Evolutionary conservation across 2,888 invertebrate species (phyloP), one percentile per base, ranked within the genome.

Genomic region (Eupeodes latifasciatus): DNA sequence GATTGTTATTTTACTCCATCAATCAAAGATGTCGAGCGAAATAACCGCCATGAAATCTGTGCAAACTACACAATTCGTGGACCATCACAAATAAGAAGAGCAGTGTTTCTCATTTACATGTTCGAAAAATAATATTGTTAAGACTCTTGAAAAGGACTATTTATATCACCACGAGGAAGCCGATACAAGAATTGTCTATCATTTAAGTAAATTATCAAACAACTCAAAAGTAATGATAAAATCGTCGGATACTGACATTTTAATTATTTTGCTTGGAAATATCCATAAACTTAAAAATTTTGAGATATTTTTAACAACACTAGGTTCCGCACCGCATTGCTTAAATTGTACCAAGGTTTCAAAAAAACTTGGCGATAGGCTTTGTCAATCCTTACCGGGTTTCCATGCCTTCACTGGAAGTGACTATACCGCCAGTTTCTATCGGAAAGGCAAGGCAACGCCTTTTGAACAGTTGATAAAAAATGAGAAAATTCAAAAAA

Each of bases 231-330:
- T 69, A 27, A 53, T 69, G 49, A 34, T 69, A 36, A 69, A 53
- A 34, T 51, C 53, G 5, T 53, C 53, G 3, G 69, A 53, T 53
- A 69, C 69, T n/a, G 69, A 69, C n/a, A n/a, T 69, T n/a, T 69
- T 53, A 69, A 36, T 69, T 27, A 36, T 69, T 53, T 51, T 69
- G 51, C 51, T 69, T 7, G 53, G 53, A 36, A 69, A 69, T 36
- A 69, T 69, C 14, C 69, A 69, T 36, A 69, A 53, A 14, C n/a
- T 69, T 62, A n/a, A 62, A 62, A 40, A 62, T 2, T 44, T 62
- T 16, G 40, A 62, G 2, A 44, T 62, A 40, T 40, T 40, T 40
- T 40, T 62, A 44, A n/a, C 62, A 62, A 62, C 62, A 4, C 14
- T 62, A 4, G 40, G 62, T 9, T 36, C 36, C 36, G 4, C 36